phyloP scores from a whole-genome alignment of 2,113 vertebrate species.

The Spermophilus dauricus region DNA sequence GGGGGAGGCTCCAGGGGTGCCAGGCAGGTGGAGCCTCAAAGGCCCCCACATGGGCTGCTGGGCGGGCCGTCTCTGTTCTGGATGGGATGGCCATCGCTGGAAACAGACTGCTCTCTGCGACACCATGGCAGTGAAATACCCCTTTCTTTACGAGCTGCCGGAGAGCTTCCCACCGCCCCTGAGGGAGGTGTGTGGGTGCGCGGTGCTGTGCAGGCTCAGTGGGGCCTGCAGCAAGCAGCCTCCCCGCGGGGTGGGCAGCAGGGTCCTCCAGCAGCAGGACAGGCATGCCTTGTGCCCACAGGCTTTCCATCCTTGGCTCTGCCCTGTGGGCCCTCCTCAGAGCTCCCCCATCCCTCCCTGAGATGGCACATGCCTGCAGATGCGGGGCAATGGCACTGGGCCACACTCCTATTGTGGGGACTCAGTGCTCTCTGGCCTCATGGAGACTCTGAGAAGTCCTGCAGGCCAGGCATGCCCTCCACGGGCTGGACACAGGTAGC shows the following conservation, averaged over 20 bases:
- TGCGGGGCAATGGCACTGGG: no score
- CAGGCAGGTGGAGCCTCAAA: neutral
- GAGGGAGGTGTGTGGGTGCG: accelerated
- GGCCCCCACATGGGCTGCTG: accelerated
- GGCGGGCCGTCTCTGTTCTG: neutral
- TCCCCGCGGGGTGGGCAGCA: no score
- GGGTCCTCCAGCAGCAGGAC: neutral
- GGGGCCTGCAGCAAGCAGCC: neutral
- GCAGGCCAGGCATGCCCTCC: no score
- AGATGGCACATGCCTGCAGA: accelerated
- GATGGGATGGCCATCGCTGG: neutral
- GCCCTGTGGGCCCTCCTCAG: neutral
- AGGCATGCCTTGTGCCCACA: accelerated
- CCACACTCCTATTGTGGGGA: neutral
- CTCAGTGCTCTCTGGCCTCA: neutral
- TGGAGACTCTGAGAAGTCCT: neutral
- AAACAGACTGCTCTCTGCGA: constrained; percentile 20
- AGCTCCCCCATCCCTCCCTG: accelerated
- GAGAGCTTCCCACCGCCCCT: neutral
- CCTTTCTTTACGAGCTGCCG: neutral
- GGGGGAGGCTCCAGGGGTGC: neutral
- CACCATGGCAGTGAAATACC: neutral
- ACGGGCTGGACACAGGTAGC: accelerated
- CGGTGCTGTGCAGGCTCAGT: accelerated
- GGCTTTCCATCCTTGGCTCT: neutral